Conservation (phyloP, 2,797 vertebrate genomes). For the Coregonus ussuriensis region DNA sequence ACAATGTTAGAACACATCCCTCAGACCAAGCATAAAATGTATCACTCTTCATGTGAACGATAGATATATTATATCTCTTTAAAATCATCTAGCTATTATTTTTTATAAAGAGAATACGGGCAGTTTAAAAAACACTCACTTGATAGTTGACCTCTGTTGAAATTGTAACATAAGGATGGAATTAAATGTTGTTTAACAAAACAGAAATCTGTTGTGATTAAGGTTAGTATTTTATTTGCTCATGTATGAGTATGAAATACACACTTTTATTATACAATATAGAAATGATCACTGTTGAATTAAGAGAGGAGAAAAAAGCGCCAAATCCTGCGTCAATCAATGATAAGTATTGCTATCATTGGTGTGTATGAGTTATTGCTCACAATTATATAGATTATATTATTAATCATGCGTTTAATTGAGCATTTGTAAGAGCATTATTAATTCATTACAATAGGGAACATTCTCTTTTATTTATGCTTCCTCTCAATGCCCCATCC, state of each 20-base stretch:
- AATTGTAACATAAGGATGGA: not conserved
- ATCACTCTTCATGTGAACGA: not conserved
- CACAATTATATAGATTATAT: slow-evolving; percentile 79
- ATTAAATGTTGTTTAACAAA: not conserved
- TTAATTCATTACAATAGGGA: slow-evolving; percentile 77
- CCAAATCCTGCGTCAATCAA: slow-evolving; percentile 70
- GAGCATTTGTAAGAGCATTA: slow-evolving; percentile 77
- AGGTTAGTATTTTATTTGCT: no score
- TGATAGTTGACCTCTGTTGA: not conserved
- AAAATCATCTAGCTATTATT: not conserved
- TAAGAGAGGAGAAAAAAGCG: slow-evolving; percentile 63
- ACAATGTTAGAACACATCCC: slow-evolving; percentile 4
- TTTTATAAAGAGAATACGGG: not conserved
- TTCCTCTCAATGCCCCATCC: not conserved
- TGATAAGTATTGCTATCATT: slow-evolving; percentile 80
- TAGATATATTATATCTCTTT: not conserved
- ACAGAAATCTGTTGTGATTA: no score
- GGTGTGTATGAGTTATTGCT: slow-evolving; percentile 75
- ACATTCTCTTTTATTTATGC: slow-evolving; percentile 74
- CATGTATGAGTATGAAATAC: no score
- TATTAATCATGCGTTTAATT: slow-evolving; percentile 81
- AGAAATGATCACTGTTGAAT: not conserved
- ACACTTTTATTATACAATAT: not conserved
- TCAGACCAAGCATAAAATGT: not conserved
- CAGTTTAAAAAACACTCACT: not conserved